Conservation (phyloP, 1,140 invertebrate genomes). For the Drosophila nigromelanica region DNA sequence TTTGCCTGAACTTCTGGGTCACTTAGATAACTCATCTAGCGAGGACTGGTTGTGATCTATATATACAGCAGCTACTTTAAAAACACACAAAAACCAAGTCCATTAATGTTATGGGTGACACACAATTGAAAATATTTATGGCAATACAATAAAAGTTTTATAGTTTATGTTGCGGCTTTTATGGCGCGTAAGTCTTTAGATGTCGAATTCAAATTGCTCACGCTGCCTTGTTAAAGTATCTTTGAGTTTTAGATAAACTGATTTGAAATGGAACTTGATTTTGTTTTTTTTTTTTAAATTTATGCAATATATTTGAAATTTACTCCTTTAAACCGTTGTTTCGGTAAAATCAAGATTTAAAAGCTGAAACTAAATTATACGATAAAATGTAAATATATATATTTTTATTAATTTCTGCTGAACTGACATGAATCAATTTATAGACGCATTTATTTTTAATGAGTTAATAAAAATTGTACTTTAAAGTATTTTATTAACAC, state of each 20-base stretch:
- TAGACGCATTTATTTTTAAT: not conserved
- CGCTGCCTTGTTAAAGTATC: constrained; percentile 51
- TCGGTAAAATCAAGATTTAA: not conserved
- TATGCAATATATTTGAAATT: not conserved
- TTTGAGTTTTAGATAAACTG: constrained; percentile 28
- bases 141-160: constrained; percentile 49
- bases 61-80: constrained; percentile 30
- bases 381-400: not conserved
- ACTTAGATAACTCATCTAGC: too few relatives aligned
- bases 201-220: constrained; percentile 40
- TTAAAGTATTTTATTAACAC: not conserved
- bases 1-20: too few relatives aligned
- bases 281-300: not conserved
- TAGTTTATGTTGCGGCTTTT: constrained; percentile 48
- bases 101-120: constrained; percentile 22
- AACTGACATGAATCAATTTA: not conserved
- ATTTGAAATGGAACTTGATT: constrained; percentile 13
- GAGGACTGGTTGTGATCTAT: not conserved
- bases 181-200: constrained; percentile 47
- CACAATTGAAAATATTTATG: constrained; percentile 32
- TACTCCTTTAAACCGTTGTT: not conserved
- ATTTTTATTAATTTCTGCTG: not conserved
- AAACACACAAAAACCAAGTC: constrained; percentile 12
- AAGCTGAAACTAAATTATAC: not conserved
- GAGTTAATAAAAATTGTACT: not conserved